Evolutionary conservation across 1,140 invertebrate species (phyloP).

Genomic region (Eriocheir sinensis): DNA sequence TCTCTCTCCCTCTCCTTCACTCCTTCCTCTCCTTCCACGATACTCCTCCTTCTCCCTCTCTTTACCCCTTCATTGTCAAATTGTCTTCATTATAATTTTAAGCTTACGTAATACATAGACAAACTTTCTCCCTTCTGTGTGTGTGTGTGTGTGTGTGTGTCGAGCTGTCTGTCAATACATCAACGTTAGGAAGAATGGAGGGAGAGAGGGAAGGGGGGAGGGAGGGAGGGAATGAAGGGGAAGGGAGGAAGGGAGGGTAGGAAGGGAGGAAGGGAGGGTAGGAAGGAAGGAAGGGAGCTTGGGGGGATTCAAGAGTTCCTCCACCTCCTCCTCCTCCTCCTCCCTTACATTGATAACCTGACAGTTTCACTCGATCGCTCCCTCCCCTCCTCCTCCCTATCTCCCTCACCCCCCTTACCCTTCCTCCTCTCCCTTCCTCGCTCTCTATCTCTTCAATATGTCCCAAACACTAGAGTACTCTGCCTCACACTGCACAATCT

Average conservation of each 20-base stretch:
- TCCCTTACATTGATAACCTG: neutral
- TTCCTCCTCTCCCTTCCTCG: neutral
- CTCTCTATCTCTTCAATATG: neutral
- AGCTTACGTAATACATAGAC: too few species aligned
- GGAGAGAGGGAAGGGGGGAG: too few species aligned
- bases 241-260: too few species aligned
- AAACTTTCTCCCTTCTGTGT: neutral
- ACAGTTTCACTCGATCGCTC: constrained; percentile 2
- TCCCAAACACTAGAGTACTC: too few species aligned
- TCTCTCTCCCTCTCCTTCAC: neutral
- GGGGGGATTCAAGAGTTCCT: neutral
- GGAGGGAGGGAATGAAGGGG: too few species aligned
- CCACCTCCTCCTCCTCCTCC: neutral
- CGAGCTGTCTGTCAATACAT: too few species aligned
- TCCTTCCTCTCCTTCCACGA: neutral
- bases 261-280: neutral
- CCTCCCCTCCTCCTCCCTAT: neutral
- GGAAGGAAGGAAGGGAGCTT: neutral
- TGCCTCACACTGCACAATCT: too few species aligned
- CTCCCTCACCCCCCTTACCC: neutral
- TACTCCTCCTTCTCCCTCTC: neutral
- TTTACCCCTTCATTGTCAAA: neutral
- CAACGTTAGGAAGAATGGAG: too few species aligned
- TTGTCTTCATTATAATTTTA: too few species aligned
- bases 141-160: constrained; percentile 22